phyloP scores from a whole-genome alignment of 2,888 invertebrate genomes.

The Hipparchia sbordonii region DNA sequence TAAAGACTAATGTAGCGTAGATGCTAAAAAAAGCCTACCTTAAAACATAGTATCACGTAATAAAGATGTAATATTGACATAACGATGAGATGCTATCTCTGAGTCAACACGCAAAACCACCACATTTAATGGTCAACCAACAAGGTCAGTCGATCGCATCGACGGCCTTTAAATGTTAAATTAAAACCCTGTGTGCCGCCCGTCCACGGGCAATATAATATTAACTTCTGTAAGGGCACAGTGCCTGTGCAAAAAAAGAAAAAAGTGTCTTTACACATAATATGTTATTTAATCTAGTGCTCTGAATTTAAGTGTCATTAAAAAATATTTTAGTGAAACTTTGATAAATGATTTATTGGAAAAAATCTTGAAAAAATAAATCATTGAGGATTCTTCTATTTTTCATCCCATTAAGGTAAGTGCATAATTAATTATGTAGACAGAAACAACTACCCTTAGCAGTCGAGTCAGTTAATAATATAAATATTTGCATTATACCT shows the following conservation, averaged over 20 bases:
- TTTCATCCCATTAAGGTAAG: not conserved
- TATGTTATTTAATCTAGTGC: not conserved
- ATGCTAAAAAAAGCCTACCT: too few species aligned
- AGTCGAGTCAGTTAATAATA: too few species aligned
- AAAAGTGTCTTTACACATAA: slow-evolving; percentile 8
- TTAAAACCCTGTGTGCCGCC: slow-evolving; percentile 50
- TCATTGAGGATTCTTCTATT: not conserved
- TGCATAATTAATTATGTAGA: too few species aligned
- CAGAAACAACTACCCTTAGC: too few species aligned
- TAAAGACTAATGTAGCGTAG: too few species aligned
- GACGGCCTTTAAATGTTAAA: slow-evolving; percentile 52
- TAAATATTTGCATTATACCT: too few species aligned
- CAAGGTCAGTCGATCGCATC: slow-evolving; percentile 53
- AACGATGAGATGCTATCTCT: slow-evolving; percentile 24
- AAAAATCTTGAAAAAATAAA: not conserved
- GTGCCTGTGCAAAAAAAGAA: slow-evolving; percentile 42
- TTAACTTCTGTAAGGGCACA: slow-evolving; percentile 48
- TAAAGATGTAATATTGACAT: slow-evolving; percentile 1
- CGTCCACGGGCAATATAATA: slow-evolving; percentile 54
- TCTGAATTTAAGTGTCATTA: not conserved
- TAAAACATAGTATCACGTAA: not conserved
- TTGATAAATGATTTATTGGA: not conserved
- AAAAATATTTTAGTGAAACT: not conserved
- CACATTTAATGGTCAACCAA: slow-evolving; percentile 48
- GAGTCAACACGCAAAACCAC: slow-evolving; percentile 33